Evolutionary conservation across 2,113 vertebrate species (phyloP), one percentile per base, ranked within the genome.

Genomic region (Leucoraja erinaceus): DNA sequence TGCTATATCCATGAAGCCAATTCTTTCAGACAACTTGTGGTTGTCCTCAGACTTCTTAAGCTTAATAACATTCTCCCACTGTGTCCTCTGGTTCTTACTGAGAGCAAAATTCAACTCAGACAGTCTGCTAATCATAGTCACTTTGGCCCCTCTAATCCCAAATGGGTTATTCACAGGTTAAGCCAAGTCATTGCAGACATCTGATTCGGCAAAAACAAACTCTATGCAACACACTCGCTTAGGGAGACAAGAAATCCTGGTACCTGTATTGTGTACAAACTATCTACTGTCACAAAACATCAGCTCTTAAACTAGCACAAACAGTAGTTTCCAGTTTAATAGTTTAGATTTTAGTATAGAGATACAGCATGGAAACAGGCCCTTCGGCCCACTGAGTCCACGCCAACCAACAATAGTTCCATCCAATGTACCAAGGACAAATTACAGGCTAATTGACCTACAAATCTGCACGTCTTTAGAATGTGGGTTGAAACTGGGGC

Each of bases 151-250:
- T 59, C 61, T 75, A 75, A 86, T 72, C 68, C 79, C 88, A 38
- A 84, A 70, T 91, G 4, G 5, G 86, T 77, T 61, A 78, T 78
- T 93, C 84, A 90, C n/a, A 31, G 61, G 54, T 77, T 0, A 94
- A 72, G 94, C 38, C 68, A 76, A 0, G 91, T 63, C 83, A 75
- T 95, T 94, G 95, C 93, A 93, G 91, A 94, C 90, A 94, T 94
- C 95, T 95, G 93, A 93, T 94, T 70, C 77, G 56, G 38, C 0
- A 66, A 5, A 5, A 6, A 54, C 93, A 92, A 14, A 5, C 94
- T 94, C 94, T 94, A 94, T 94, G 95, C 94, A 95, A 94, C 94
- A 94, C 91, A 63, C 93, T 92, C 0, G 86, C 93, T 94, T 0
- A 33, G 93, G 88, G 94, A 91, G 38, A n/a, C 20, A 72, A 72